phyloP scores from a whole-genome alignment of 2,797 vertebrate genomes.

The Alectoris magna region DNA sequence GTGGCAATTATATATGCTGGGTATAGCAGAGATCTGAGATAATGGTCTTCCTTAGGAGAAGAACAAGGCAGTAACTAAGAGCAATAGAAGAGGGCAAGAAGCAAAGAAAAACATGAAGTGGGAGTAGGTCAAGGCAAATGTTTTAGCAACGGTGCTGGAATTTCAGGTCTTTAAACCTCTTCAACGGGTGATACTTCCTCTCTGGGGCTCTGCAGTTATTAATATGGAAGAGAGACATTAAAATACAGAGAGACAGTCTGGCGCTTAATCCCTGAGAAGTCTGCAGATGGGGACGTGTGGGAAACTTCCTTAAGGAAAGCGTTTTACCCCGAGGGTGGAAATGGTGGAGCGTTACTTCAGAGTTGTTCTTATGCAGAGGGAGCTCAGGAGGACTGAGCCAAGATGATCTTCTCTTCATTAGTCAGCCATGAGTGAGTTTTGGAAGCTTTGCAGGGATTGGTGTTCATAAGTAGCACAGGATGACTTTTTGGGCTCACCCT shows the following conservation, averaged over 20 bases:
- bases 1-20: neutral
- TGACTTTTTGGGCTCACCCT: neutral
- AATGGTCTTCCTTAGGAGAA: neutral
- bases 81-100: constrained; percentile 7
- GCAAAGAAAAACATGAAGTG: constrained; percentile 29
- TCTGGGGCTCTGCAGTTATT: constrained; percentile 18
- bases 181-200: constrained; percentile 33
- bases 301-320: constrained; percentile 55
- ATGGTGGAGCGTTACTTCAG: neutral
- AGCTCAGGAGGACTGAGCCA: neutral
- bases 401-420: neutral
- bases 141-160: constrained; percentile 46
- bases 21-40: constrained; percentile 22
- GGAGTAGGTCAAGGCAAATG: constrained; percentile 25
- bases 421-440: neutral
- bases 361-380: neutral
- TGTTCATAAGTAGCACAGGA: neutral
- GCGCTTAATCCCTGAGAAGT: neutral
- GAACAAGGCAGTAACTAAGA: constrained; percentile 24
- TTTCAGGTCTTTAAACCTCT: constrained; percentile 57
- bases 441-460: neutral
- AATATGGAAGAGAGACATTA: constrained; percentile 49
- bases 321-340: constrained; percentile 7
- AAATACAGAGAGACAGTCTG: constrained; percentile 53
- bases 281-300: constrained; percentile 39